These are phyloP conservation scores for Gnathonemus longibarbis DNA, from an alignment of 2,113 vertebrate genomes.

Conservation along the genomic window DNA sequence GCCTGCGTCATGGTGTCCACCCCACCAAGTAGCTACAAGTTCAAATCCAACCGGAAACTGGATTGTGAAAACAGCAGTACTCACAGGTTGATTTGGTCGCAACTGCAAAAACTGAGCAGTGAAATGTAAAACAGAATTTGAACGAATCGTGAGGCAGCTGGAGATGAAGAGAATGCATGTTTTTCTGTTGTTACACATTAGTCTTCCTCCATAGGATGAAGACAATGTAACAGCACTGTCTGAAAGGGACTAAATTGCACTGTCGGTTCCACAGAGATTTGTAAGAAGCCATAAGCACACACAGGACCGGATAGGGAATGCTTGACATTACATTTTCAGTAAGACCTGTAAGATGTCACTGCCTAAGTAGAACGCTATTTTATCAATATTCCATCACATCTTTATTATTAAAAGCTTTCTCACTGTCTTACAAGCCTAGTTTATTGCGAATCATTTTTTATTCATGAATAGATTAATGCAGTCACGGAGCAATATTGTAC, in stretches of 20 bases:
- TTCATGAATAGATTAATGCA: conserved; percentile 10
- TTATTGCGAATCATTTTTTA: conserved; percentile 15
- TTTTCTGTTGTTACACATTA: background rate
- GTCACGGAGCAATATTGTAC: background rate
- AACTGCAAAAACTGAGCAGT: background rate
- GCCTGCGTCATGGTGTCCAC: background rate
- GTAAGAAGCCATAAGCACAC: background rate
- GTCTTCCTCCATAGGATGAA: background rate
- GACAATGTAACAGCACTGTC: background rate
- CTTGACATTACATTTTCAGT: conserved; percentile 5
- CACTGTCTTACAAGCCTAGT: conserved; percentile 6
- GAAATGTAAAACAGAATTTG: background rate
- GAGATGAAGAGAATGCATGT: background rate
- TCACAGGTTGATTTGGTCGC: background rate
- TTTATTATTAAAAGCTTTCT: background rate
- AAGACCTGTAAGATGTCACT: background rate
- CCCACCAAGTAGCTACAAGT: background rate
- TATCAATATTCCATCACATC: background rate
- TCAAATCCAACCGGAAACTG: background rate
- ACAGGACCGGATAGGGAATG: background rate
- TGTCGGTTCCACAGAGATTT: background rate
- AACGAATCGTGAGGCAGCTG: background rate
- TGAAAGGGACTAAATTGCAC: background rate
- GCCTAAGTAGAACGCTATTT: background rate
- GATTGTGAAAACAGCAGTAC: background rate